Evolutionary conservation across 2,888 invertebrate species (phyloP).

Genomic region (Tenthredo scrophulariae): DNA sequence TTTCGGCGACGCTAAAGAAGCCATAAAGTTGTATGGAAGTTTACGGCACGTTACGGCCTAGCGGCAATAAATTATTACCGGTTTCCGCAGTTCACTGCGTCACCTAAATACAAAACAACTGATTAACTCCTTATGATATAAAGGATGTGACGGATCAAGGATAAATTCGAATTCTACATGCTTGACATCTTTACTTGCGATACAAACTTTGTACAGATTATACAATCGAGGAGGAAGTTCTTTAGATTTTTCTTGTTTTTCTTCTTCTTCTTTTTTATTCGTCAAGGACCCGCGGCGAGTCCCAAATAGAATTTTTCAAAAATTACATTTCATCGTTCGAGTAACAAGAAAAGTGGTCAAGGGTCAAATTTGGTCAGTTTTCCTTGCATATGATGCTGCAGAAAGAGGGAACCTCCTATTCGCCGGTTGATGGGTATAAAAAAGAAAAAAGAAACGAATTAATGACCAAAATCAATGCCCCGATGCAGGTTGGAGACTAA

Average conservation of each 20-base stretch:
- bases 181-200: not conserved
- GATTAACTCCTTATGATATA: slow-evolving; percentile 2
- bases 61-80: slow-evolving; percentile 48
- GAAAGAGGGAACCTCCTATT: not conserved
- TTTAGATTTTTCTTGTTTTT: not conserved
- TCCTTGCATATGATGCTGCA: not conserved
- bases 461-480: not conserved
- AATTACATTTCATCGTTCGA: not conserved
- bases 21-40: slow-evolving; percentile 40
- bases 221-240: not conserved
- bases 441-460: not conserved
- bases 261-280: not conserved
- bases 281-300: not conserved
- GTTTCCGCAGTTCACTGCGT: slow-evolving; percentile 50
- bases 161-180: not conserved
- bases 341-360: not conserved
- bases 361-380: not conserved
- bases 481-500: not conserved
- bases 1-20: slow-evolving; percentile 45
- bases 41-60: slow-evolving; percentile 20
- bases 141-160: slow-evolving; percentile 18
- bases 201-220: not conserved
- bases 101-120: slow-evolving; percentile 33
- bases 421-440: not conserved
- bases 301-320: not conserved